A percentile compares a stretch with the other conserved stretches of the same genome.
These are phyloP conservation scores for Cosmopolites sordidus DNA, from an alignment of 2,888 invertebrate genomes.

Conservation along the genomic window DNA sequence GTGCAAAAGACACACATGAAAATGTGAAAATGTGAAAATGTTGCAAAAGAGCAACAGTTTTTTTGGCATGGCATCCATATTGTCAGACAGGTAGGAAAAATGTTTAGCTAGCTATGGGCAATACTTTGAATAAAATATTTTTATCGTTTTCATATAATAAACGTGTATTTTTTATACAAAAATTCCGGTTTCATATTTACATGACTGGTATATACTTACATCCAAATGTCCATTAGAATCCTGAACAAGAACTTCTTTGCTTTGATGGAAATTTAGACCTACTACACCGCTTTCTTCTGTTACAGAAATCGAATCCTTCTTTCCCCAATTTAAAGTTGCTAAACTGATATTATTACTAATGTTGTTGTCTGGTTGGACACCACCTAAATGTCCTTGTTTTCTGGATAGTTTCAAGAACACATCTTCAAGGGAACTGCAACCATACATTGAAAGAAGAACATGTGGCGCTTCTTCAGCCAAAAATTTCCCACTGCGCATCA, in stretches of 20 bases:
- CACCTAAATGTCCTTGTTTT: constrained; percentile 62
- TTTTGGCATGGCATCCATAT: too few relatives aligned
- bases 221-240: constrained; percentile 68
- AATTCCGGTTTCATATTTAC: too few relatives aligned
- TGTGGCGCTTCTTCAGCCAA: constrained; percentile 89
- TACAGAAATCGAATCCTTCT: constrained; percentile 77
- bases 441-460: constrained; percentile 76
- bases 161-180: too few relatives aligned
- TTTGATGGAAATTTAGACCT: constrained; percentile 85
- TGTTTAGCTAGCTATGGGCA: too few relatives aligned
- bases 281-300: constrained; percentile 84
- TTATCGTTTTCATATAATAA: too few relatives aligned
- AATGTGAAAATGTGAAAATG: too few relatives aligned
- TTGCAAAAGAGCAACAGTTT: too few relatives aligned
- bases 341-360: constrained; percentile 63
- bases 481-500: constrained; percentile 88
- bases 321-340: constrained; percentile 76
- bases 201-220: constrained; percentile 44
- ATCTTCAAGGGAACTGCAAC: constrained; percentile 80
- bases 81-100: too few relatives aligned
- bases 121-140: too few relatives aligned
- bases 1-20: too few relatives aligned
- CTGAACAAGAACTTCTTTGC: constrained; percentile 80
- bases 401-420: constrained; percentile 87
- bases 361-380: constrained; percentile 28